Evolutionary conservation across 2,113 vertebrate species (phyloP).

Genomic region (Anoplopoma fimbria): DNA sequence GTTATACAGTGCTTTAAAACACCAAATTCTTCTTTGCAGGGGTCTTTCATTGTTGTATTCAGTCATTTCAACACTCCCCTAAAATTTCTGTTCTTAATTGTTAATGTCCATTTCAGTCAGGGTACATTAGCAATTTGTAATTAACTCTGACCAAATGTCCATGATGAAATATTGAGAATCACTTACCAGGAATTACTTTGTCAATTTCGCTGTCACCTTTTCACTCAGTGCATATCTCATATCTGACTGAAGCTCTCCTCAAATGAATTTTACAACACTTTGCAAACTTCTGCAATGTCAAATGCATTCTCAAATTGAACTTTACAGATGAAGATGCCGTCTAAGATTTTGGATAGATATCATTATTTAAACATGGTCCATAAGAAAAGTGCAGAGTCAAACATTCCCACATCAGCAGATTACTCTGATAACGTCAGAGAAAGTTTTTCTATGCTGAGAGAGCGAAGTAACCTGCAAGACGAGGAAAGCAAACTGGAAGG

Average conservation of each 20-base stretch:
- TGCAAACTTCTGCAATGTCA: constrained; percentile 65
- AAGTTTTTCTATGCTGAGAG: constrained; percentile 26
- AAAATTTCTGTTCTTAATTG: background rate
- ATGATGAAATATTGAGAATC: constrained; percentile 2
- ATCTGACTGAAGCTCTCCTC: constrained; percentile 26
- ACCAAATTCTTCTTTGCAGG: background rate
- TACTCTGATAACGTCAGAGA: constrained; percentile 53
- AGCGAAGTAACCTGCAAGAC: constrained; percentile 26
- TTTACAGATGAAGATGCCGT: constrained; percentile 60
- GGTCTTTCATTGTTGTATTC: background rate
- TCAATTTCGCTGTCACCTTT: constrained; percentile 1
- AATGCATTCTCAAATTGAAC: constrained; percentile 62
- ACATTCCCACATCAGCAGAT: constrained; percentile 74
- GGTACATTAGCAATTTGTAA: background rate
- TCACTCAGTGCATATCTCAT: constrained; percentile 13
- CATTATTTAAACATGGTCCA: constrained; percentile 76
- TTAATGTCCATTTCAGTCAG: background rate
- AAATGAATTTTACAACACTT: constrained; percentile 32
- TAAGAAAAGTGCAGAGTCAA: constrained; percentile 66
- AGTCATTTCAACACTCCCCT: background rate
- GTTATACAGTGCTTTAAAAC: background rate
- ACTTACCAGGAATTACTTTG: constrained; percentile 18
- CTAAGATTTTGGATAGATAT: constrained; percentile 73
- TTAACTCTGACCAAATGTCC: constrained; percentile 1
- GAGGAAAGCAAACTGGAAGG: constrained; percentile 56